Base-by-base conservation (phyloP, 2,888 invertebrate species). In the Leuctra nigra region DNA sequence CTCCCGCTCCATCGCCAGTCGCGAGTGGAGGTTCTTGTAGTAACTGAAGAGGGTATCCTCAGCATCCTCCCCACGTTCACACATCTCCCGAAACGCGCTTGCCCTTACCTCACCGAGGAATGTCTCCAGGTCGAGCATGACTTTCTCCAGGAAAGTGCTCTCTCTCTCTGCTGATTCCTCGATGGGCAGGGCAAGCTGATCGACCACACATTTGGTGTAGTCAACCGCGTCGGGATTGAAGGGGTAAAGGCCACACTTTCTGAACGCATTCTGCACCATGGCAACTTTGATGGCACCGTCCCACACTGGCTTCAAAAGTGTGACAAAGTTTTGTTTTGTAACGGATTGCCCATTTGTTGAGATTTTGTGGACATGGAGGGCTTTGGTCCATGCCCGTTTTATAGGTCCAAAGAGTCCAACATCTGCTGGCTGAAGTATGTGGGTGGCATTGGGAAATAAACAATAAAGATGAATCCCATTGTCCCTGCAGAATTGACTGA, bases 391-490 rank as follows among this genome's bases (percentile, higher is more conserved):
- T 33, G 65, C 60, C 7, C 55, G 59, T 55, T 68, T 68, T 22
- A 67, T 55, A 9, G 66, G 65, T n/a, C 62, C 61, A 58, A 67
- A 68, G 22, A 68, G 63, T 7, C 61, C 61, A 6, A 67, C 66
- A 58, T 66, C 64, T n/a, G 63, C 64, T 13, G 67, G 67, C 54
- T 68, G 66, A 41, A 66, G 39, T 9, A 67, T 61, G 39, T 66
- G 63, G 2, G 63, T 64, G 4, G 62, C 56, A 56, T 67, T 66
- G 9, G 64, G 64, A 13, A 63, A 64, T 50, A 68, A 58, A 9
- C 62, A 61, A 53, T 63, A 64, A 18, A 68, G 53, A 48, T 66
- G 64, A 14, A 67, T 67, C 22, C 56, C 53, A 44, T 65, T 62
- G 22, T 63, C 60, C 18, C 60, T 53, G 56, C 66, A 68, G 46